Conservation (phyloP, 2,888 invertebrate species). For the Chymomyza caudatula region DNA sequence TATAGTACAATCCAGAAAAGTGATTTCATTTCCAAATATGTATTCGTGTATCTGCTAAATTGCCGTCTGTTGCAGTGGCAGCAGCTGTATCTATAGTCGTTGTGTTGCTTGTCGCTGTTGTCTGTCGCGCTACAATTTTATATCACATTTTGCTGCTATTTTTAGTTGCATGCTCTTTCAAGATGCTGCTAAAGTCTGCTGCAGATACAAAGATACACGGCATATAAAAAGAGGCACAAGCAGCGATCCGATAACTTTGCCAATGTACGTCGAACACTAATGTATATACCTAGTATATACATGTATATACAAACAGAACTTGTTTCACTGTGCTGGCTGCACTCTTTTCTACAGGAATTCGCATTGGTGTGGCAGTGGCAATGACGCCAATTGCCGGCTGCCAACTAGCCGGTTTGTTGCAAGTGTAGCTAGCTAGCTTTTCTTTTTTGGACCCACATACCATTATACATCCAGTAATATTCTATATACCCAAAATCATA, state of each 20-base stretch:
- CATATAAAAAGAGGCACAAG: background rate
- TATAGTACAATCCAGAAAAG: background rate
- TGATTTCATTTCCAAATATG: slow-evolving; percentile 67
- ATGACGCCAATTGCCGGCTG: background rate
- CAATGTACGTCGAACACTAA: background rate
- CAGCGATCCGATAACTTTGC: background rate
- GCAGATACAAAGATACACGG: background rate
- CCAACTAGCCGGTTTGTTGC: background rate
- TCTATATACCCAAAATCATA: too few species aligned
- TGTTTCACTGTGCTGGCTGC: slow-evolving; percentile 44
- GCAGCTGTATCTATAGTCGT: slow-evolving; percentile 1
- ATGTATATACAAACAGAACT: slow-evolving; percentile 42
- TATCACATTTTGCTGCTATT: slow-evolving; percentile 62
- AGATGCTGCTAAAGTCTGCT: background rate
- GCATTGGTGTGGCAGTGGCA: slow-evolving; percentile 14
- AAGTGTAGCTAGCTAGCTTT: background rate
- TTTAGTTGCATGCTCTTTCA: slow-evolving; percentile 49
- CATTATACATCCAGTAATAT: background rate
- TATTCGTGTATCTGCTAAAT: slow-evolving; percentile 34
- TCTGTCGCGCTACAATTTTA: slow-evolving; percentile 61
- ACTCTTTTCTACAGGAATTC: slow-evolving; percentile 20
- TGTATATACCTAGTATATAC: background rate
- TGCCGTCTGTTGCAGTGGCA: slow-evolving; percentile 14
- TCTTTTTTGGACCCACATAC: background rate
- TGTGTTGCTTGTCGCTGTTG: slow-evolving; percentile 14